phyloP scores from a whole-genome alignment of 2,113 vertebrate species.

The Takifugu bimaculatus region DNA sequence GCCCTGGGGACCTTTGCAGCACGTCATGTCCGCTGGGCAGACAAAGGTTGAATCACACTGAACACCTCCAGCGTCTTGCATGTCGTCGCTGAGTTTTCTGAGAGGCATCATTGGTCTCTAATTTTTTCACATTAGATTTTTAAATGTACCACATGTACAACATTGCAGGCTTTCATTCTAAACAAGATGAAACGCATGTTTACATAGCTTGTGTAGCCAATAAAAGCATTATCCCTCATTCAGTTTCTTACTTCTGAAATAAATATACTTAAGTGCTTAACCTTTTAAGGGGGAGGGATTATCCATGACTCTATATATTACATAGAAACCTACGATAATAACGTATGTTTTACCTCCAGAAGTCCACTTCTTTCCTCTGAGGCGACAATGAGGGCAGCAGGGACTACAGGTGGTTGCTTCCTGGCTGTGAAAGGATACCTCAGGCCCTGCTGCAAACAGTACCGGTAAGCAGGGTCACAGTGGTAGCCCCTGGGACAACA shows the following conservation, averaged over 20 bases:
- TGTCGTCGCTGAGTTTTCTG: neutral
- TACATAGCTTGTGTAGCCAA: no score
- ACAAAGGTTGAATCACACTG: conserved; percentile 59
- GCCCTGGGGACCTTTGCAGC: conserved; percentile 53
- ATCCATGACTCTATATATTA: no score
- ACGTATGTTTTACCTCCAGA: no score
- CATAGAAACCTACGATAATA: no score
- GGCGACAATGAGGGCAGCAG: no score
- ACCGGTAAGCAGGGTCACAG: conserved; percentile 48
- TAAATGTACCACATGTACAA: neutral
- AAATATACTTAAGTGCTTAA: no score
- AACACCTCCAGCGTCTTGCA: conserved; percentile 25
- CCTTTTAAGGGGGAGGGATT: no score
- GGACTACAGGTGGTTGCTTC: neutral
- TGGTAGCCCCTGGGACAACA: conserved; percentile 59
- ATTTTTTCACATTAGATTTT: neutral
- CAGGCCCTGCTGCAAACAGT: conserved; percentile 36
- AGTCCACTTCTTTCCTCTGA: no score
- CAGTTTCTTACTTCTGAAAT: no score
- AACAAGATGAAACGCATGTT: no score
- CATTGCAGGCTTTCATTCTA: no score
- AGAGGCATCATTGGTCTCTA: conserved; percentile 37
- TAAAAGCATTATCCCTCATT: no score
- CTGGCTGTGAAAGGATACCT: conserved; percentile 33
- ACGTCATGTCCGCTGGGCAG: conserved; percentile 51